Conservation (phyloP, 1,140 invertebrate genomes). For the Panagrolaimus sp. region DNA sequence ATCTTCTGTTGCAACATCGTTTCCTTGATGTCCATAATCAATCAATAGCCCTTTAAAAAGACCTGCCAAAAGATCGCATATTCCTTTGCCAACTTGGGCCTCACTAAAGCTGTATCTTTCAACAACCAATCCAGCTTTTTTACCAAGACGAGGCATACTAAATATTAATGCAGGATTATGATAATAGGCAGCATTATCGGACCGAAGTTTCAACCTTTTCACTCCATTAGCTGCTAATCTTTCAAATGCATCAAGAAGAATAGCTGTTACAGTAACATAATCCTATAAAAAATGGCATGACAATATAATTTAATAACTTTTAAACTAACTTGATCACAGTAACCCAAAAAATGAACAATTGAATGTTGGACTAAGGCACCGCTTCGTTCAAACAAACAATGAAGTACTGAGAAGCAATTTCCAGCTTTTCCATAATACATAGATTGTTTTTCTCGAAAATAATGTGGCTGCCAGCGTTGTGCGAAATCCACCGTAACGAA, state of each 20-base stretch:
- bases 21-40: not conserved
- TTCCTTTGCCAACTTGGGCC: not conserved
- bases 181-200: not conserved
- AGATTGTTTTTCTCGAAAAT: not conserved
- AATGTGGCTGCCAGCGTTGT: not conserved
- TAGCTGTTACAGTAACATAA: not conserved
- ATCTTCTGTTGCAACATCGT: not conserved
- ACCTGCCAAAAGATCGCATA: not conserved
- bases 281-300: not conserved
- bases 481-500: not conserved
- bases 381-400: not conserved
- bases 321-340: not conserved
- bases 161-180: not conserved
- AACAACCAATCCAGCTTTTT: not conserved
- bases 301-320: not conserved
- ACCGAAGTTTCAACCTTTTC: not conserved
- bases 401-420: not conserved
- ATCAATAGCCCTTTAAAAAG: not conserved
- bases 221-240: not conserved
- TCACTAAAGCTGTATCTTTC: slow-evolving; percentile 10
- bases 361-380: not conserved
- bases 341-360: not conserved
- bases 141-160: not conserved
- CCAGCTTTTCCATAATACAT: not conserved
- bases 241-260: not conserved